These are phyloP conservation scores for Sinotaia quadrata DNA, from an alignment of 2,888 invertebrate genomes.

Conservation along the genomic window DNA sequence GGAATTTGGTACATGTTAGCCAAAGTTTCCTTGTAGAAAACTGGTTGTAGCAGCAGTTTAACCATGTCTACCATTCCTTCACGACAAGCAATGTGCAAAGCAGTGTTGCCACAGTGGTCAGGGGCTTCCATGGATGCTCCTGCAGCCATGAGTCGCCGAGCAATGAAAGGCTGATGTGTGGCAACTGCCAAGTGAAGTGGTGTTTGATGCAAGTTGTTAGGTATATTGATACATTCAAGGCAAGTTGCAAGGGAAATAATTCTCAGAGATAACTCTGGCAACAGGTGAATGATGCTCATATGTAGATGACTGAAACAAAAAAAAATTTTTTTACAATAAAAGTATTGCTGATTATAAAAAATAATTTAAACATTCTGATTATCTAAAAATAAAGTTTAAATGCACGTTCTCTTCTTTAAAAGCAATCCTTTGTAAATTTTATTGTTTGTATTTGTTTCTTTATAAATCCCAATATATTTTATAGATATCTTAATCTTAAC, in stretches of 20 bases:
- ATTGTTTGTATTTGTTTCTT: too few species aligned
- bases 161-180: conserved; percentile 26
- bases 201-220: conserved; percentile 33
- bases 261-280: conserved; percentile 73
- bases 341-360: too few species aligned
- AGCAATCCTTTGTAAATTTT: too few species aligned
- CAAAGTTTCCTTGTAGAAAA: conserved; percentile 28
- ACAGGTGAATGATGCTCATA: conserved; percentile 77
- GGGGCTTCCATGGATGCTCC: conserved; percentile 30
- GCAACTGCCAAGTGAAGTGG: conserved; percentile 35
- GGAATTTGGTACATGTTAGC: conserved; percentile 73
- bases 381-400: too few species aligned
- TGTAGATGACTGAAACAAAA: conserved; percentile 31
- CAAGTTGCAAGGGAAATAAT: conserved; percentile 30
- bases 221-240: conserved; percentile 23
- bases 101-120: conserved; percentile 36
- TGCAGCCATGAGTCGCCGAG: conserved; percentile 30
- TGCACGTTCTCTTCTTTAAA: too few species aligned
- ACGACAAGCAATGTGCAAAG: conserved; percentile 36
- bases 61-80: conserved; percentile 28
- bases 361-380: too few species aligned
- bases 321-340: not conserved
- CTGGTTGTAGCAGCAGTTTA: conserved; percentile 19
- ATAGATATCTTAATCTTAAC: too few species aligned
- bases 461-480: too few species aligned